Evolutionary conservation across 1,140 invertebrate genomes (phyloP).

Genomic region (Procambarus virginalis): DNA sequence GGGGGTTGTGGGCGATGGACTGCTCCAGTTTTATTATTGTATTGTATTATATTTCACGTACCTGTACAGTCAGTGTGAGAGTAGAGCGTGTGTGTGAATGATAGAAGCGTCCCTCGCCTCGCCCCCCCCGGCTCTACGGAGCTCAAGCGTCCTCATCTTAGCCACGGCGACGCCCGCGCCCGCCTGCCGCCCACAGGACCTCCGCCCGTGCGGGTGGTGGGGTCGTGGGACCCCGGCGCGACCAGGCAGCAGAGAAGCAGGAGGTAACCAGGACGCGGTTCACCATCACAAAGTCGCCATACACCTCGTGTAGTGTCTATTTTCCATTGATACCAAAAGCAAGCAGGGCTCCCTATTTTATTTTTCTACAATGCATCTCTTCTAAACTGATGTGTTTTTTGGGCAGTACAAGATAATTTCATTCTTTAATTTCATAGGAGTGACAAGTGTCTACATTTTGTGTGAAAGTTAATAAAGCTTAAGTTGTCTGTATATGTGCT

Average conservation of each 20-base stretch:
- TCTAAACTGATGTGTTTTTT: constrained; percentile 63
- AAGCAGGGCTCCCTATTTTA: constrained; percentile 66
- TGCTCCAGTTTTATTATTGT: constrained; percentile 66
- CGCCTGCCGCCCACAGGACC: constrained; percentile 39
- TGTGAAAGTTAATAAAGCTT: constrained; percentile 62
- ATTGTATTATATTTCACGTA: constrained; percentile 68
- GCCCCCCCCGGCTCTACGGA: constrained; percentile 42
- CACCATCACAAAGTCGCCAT: constrained; percentile 36
- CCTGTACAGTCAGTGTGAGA: constrained; percentile 65
- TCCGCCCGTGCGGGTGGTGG: constrained; percentile 38
- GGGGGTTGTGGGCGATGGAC: constrained; percentile 47
- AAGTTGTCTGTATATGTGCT: constrained; percentile 63
- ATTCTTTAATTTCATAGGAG: constrained; percentile 61
- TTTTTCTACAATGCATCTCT: constrained; percentile 65
- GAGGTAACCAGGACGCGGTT: constrained; percentile 24
- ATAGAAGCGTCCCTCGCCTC: constrained; percentile 22
- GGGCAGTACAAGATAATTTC: constrained; percentile 64
- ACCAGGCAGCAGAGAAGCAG: constrained; percentile 47
- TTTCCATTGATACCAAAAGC: constrained; percentile 67
- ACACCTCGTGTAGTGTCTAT: constrained; percentile 59
- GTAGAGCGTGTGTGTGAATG: constrained; percentile 50
- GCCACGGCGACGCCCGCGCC: constrained; percentile 38
- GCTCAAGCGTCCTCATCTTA: constrained; percentile 54
- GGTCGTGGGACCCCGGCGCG: constrained; percentile 49
- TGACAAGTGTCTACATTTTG: constrained; percentile 60